Evolutionary conservation across 23 tunicate genomes (phyloP).

Genomic region (Oikopleura vanhoeffeni): DNA sequence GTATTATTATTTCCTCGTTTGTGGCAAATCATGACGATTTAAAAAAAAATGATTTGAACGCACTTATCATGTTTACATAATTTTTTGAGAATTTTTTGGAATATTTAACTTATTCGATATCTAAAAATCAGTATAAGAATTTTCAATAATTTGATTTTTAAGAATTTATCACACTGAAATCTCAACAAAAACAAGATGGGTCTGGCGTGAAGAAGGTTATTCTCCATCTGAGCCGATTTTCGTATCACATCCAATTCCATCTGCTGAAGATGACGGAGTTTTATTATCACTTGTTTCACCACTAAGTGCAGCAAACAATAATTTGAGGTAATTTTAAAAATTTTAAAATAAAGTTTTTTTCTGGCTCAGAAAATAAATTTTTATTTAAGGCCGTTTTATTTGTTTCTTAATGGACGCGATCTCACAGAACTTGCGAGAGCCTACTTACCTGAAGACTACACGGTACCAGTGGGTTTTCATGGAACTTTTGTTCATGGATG

Average conservation of each 20-base stretch:
- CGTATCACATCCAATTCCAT: neutral
- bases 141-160: neutral
- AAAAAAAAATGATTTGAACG: too few species aligned
- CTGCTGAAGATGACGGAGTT: neutral
- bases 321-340: neutral
- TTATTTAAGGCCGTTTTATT: neutral
- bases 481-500: too few species aligned
- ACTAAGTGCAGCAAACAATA: neutral
- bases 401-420: neutral
- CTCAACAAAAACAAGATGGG: neutral
- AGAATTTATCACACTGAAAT: neutral
- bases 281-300: neutral
- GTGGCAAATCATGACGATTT: too few species aligned
- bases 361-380: neutral
- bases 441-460: neutral
- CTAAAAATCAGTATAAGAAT: neutral
- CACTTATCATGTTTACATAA: too few species aligned
- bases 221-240: neutral
- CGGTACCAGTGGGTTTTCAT: neutral
- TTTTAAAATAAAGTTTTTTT: neutral
- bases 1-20: too few species aligned
- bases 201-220: slow-evolving; percentile 14
- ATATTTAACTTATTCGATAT: too few species aligned
- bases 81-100: too few species aligned
- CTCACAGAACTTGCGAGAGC: slow-evolving; percentile 11